Percentiles rank a stretch among this genome's conserved stretches.
phyloP scores from a whole-genome alignment of 35 echinoderm and acorn worm genomes.

The Ophioderma brevispina region DNA sequence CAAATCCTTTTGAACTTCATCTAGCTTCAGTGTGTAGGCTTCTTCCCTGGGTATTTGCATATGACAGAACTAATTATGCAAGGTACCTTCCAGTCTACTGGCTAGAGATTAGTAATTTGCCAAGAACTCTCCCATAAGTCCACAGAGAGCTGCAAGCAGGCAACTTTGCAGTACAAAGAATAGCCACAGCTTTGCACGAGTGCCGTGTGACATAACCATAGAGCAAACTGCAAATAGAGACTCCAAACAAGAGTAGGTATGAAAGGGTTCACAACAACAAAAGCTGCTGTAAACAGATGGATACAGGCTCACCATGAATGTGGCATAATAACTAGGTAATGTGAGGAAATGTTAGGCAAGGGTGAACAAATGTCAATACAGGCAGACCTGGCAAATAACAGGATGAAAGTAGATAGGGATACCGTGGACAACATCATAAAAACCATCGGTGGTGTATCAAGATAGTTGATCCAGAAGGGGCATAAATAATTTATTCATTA shows the following conservation, averaged over 20 bases:
- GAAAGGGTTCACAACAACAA: constrained; percentile 57
- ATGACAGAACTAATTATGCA: constrained; percentile 66
- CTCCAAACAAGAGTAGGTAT: constrained; percentile 61
- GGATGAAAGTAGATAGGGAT: constrained; percentile 27
- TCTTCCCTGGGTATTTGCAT: constrained; percentile 61
- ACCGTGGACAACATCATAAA: constrained; percentile 27
- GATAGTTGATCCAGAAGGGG: no score
- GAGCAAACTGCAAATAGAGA: constrained; percentile 59
- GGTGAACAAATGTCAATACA: not conserved
- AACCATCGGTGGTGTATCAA: no score
- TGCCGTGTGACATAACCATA: constrained; percentile 51
- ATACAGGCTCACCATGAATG: constrained; percentile 63
- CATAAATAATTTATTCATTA: no score
- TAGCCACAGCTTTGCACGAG: constrained; percentile 28
- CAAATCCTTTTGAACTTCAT: no score
- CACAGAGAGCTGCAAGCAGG: constrained; percentile 11
- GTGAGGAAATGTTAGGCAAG: constrained; percentile 86
- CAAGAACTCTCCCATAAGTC: constrained; percentile 29
- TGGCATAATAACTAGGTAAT: constrained; percentile 51
- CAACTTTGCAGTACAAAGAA: constrained; percentile 66
- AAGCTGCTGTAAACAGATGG: constrained; percentile 64
- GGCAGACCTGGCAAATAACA: constrained; percentile 28
- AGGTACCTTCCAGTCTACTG: constrained; percentile 62
- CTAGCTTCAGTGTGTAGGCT: constrained; percentile 41
- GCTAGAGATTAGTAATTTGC: constrained; percentile 56